Percentiles rank a stretch among this genome's conserved stretches.
Evolutionary conservation across 2,888 invertebrate genomes (phyloP).

Genomic region (Orthosia gracilis): DNA sequence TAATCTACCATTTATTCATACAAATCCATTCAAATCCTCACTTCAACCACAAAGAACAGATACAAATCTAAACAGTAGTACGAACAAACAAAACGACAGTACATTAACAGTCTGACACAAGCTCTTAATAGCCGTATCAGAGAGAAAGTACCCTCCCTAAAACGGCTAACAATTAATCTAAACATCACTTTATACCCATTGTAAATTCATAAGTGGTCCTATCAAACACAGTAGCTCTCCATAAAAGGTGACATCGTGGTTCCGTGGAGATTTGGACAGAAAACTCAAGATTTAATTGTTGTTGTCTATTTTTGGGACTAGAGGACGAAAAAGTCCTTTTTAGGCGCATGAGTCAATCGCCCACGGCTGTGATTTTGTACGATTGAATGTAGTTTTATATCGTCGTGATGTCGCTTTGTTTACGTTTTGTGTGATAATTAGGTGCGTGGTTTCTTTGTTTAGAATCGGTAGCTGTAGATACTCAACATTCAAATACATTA

Average conservation of each 20-base stretch:
- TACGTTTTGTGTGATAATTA: slow-evolving; percentile 22
- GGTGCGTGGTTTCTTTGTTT: background rate
- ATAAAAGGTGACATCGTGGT: slow-evolving; percentile 77
- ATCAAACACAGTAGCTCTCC: slow-evolving; percentile 74
- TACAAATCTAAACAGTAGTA: slow-evolving; percentile 58
- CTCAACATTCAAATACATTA: too few relatives aligned
- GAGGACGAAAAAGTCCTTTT: slow-evolving; percentile 71
- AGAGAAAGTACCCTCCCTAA: slow-evolving; percentile 63
- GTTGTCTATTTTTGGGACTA: slow-evolving; percentile 63
- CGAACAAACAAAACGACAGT: slow-evolving; percentile 46
- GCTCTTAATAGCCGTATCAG: slow-evolving; percentile 35
- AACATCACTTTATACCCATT: slow-evolving; percentile 59
- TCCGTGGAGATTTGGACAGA: slow-evolving; percentile 79
- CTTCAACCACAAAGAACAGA: slow-evolving; percentile 31
- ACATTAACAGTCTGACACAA: slow-evolving; percentile 54
- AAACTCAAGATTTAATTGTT: slow-evolving; percentile 70
- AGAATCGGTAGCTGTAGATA: background rate
- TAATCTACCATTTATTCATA: slow-evolving; percentile 6
- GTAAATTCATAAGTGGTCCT: slow-evolving; percentile 71
- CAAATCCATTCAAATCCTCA: slow-evolving; percentile 11
- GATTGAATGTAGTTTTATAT: slow-evolving; percentile 59
- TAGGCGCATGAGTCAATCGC: slow-evolving; percentile 71
- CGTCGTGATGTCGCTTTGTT: slow-evolving; percentile 39
- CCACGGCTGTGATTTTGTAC: slow-evolving; percentile 64
- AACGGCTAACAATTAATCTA: slow-evolving; percentile 68